A percentile compares a stretch with the other conserved stretches of the same genome.
phyloP scores from a whole-genome alignment of 2,888 invertebrate species.

The Oconnorella tubifera region DNA sequence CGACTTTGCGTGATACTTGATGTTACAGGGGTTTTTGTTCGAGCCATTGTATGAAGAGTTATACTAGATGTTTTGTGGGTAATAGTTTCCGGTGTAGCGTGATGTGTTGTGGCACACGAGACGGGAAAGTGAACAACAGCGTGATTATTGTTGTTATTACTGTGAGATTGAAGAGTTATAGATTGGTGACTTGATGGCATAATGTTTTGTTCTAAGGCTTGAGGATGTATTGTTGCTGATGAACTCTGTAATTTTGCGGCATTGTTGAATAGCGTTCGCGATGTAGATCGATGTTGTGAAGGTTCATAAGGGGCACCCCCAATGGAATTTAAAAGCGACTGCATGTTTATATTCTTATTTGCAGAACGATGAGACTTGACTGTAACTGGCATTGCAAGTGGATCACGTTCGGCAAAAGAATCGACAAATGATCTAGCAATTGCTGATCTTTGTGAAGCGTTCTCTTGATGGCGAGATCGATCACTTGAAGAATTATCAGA shows the following conservation, averaged over 20 bases:
- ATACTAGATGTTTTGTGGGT: not conserved
- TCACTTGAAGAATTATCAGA: too few species aligned
- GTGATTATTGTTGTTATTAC: not conserved
- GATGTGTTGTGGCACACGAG: not conserved
- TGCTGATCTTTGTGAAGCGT: not conserved
- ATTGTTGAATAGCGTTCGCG: not conserved
- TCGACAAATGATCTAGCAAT: not conserved
- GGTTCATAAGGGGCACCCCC: not conserved
- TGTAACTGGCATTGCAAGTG: not conserved
- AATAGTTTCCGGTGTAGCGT: not conserved
- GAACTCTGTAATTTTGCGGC: not conserved
- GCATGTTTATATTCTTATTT: not conserved
- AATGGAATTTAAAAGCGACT: not conserved
- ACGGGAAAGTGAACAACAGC: constrained; percentile 5
- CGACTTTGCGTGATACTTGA: too few species aligned
- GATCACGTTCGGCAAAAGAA: not conserved
- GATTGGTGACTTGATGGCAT: not conserved
- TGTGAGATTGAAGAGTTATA: not conserved
- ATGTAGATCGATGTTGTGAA: not conserved
- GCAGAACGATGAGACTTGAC: not conserved
- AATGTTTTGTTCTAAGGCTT: not conserved
- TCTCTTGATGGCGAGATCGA: too few species aligned
- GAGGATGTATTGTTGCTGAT: not conserved
- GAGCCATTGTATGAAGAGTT: not conserved
- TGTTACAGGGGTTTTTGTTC: too few species aligned